Base-by-base conservation (phyloP, 2,113 vertebrate species). In the Choloepus hoffmanni region DNA sequence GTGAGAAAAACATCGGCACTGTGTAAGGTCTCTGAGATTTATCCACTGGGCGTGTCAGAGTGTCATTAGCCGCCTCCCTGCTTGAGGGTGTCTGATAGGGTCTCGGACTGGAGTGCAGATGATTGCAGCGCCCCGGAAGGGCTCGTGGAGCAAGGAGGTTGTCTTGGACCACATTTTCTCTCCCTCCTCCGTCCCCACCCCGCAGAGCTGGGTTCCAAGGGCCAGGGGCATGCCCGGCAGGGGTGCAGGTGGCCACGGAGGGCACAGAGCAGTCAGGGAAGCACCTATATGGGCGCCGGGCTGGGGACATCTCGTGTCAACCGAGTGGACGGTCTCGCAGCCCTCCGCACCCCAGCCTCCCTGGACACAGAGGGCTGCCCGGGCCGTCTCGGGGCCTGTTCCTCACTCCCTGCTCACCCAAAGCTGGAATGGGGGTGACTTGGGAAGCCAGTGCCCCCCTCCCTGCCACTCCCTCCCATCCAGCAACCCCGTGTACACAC, bases 281-380 rank as follows among this genome's bases (percentile, higher is more conserved):
- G 23, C 4, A 6, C 15, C 19, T 12, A 3, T 4, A 7, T 33
- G 48, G 23, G 9, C 63, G 2, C 2, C 0, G 26, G 83, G 45
- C 58, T 68, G 50, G 65, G 1, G 48, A 63, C 11, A 63, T 33
- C 21, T 50, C 30, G 6, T 2, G 18, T 85, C 53, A 36, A 10
- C 67, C 2, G 6, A 53, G 9, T 1, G 9, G 77, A 53, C 7
- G 2, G 7, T 23, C 58, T 23, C 50, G 48, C 7, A 1, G 3
- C 13, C 9, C 72, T 33, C 68, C 28, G 81, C 3, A 16, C 26
- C 74, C 14, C 48, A 53, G 23, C 40, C n/a, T 40, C 18, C 6
- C 30, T 6, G 13, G 40, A 83, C 53, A 18, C 45, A 15, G 84
- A 74, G 14, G 0, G 3, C 50, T 30, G 53, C 48, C 70, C 2